These are phyloP conservation scores for Morus bassanus DNA, from an alignment of 2,797 vertebrate genomes.

Conservation along the genomic window DNA sequence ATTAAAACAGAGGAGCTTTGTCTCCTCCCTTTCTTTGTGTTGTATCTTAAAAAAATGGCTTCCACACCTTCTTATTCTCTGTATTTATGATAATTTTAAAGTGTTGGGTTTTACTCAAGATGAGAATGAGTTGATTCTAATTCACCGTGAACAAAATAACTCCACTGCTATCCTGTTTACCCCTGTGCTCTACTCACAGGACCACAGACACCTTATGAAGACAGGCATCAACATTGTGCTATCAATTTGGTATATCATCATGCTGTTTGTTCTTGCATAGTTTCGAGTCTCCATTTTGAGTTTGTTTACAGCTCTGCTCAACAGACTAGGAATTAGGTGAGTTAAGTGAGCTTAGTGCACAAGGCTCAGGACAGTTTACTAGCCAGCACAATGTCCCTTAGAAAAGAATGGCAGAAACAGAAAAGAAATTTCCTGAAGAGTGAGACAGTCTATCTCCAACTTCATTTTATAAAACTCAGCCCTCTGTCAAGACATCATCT, in stretches of 20 bases:
- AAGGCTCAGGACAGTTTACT: not conserved
- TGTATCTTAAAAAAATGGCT: not conserved
- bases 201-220: not conserved
- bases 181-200: not conserved
- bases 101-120: not conserved
- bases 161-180: not conserved
- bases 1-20: not conserved
- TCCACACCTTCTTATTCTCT: not conserved
- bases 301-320: not conserved
- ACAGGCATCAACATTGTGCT: not conserved
- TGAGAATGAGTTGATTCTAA: not conserved
- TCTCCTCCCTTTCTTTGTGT: not conserved
- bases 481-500: not conserved
- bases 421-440: not conserved
- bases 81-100: not conserved
- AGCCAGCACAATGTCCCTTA: not conserved
- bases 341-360: not conserved
- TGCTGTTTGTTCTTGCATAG: not conserved
- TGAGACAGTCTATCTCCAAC: not conserved
- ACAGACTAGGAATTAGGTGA: not conserved
- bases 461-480: not conserved
- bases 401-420: not conserved
- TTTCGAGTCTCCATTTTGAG: not conserved
- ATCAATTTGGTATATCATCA: not conserved
- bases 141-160: not conserved